phyloP scores from a whole-genome alignment of 2,888 invertebrate genomes.

The Metellina segmentata region DNA sequence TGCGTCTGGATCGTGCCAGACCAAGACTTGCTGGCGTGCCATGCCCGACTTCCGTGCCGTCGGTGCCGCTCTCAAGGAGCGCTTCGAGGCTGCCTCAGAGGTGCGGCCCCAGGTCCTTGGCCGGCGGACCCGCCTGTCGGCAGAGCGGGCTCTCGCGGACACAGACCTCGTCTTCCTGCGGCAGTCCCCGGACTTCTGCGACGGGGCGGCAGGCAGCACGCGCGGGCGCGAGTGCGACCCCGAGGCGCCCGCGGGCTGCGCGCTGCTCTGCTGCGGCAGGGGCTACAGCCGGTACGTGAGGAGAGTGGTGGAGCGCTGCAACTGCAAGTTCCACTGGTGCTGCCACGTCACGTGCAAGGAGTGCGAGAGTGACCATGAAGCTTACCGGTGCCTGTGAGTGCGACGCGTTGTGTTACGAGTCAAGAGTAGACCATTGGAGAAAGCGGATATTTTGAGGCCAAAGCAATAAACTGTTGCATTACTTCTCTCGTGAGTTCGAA shows the following conservation, averaged over 20 bases:
- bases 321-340: conserved; percentile 94
- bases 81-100: conserved; percentile 82
- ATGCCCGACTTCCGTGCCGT: conserved; percentile 81
- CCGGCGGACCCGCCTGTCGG: conserved; percentile 79
- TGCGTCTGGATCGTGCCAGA: conserved; percentile 81
- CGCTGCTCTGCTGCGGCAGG: conserved; percentile 91
- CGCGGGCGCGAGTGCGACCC: conserved; percentile 82
- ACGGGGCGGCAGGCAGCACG: conserved; percentile 81
- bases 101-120: conserved; percentile 80
- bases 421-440: too few species aligned
- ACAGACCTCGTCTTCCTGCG: conserved; percentile 81
- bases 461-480: too few species aligned
- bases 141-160: conserved; percentile 79
- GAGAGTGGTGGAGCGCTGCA: conserved; percentile 89
- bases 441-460: too few species aligned
- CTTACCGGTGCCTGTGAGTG: conserved; percentile 36
- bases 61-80: conserved; percentile 82
- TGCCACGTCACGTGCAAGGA: conserved; percentile 93
- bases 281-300: conserved; percentile 85
- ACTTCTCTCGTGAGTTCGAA: too few species aligned
- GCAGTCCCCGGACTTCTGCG: conserved; percentile 81
- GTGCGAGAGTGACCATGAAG: conserved; percentile 83
- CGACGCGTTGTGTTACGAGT: too few species aligned
- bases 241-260: conserved; percentile 87
- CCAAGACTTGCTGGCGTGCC: conserved; percentile 81